Evolutionary conservation across 2,113 vertebrate species (phyloP), one percentile per base, ranked within the genome.

Genomic region (Corythoichthys intestinalis): DNA sequence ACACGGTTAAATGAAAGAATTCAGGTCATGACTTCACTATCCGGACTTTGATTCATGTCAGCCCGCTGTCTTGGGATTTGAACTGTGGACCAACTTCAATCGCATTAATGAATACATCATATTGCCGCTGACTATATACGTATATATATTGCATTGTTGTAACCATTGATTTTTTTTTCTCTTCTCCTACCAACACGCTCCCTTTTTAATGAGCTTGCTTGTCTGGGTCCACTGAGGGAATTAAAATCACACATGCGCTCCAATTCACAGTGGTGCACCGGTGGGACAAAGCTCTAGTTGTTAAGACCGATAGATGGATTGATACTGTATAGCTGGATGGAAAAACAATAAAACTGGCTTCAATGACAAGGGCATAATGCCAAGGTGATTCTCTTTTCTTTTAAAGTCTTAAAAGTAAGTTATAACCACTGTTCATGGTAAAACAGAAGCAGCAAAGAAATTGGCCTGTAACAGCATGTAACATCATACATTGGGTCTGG

Each of bases 31-130:
- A 72, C 76, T 80, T 70, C 65, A 56, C 73, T 75, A 50, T 79
- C 71, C 66, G 52, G 58, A 65, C 75, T 72, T 68, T 83, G 79
- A 87, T 86, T 84, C 76, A 85, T 86, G 70, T 76, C 67, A 53
- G 65, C 65, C 64, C 64, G 56, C 76, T 72, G 78, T 80, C 67
- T 65, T 44, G 68, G 83, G 83, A 82, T 84, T 85, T 85, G 75
- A 86, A 82, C 78, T 83, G 77, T 82, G 83, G 86, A 79, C 74
- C 73, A 65, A 67, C 84, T 79, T 90, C 84, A 86, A 87, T 88
- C 85, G 88, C 79, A 80, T 85, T 86, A 88, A 90, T 86, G 84
- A 85, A 73, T 83, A 78, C 80, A 83, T 84, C 82, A 80, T 77
- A 80, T 75, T 53, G 67, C 75, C 66, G 73, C 74, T 83, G 82